Conservation (phyloP, 2,797 vertebrate species). For the Cuniculus paca region DNA sequence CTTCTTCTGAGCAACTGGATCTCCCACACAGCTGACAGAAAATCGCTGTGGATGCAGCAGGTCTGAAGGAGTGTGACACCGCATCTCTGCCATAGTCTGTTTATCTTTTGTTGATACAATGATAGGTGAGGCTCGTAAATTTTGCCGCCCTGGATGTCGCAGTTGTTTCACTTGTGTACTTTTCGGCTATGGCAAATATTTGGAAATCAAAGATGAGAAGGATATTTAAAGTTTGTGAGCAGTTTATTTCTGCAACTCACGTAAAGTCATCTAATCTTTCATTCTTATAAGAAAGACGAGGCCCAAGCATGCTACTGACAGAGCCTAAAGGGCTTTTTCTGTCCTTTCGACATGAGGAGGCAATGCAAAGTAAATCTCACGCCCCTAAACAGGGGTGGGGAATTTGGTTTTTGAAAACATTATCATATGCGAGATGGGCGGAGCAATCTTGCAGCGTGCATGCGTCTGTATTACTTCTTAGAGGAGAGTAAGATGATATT, state of each 20-base stretch:
- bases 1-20: neutral
- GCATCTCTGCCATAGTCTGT: rapidly evolving
- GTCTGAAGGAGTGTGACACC: neutral
- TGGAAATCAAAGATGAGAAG: slow-evolving; percentile 8
- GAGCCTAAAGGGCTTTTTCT: neutral
- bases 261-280: neutral
- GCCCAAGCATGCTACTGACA: neutral
- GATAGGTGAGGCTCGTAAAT: neutral
- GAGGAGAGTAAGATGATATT: neutral
- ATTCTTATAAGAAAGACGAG: neutral
- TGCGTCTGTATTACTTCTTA: neutral
- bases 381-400: neutral
- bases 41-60: neutral
- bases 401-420: neutral
- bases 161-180: neutral
- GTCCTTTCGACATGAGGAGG: neutral
- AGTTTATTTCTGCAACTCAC: neutral
- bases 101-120: neutral
- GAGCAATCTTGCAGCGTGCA: neutral
- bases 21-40: neutral
- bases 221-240: neutral
- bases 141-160: neutral
- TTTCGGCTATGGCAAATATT: neutral
- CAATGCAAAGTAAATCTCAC: neutral
- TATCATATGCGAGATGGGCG: neutral